Base-by-base conservation (phyloP, 2,797 vertebrate genomes). In the Pteropus rufus region DNA sequence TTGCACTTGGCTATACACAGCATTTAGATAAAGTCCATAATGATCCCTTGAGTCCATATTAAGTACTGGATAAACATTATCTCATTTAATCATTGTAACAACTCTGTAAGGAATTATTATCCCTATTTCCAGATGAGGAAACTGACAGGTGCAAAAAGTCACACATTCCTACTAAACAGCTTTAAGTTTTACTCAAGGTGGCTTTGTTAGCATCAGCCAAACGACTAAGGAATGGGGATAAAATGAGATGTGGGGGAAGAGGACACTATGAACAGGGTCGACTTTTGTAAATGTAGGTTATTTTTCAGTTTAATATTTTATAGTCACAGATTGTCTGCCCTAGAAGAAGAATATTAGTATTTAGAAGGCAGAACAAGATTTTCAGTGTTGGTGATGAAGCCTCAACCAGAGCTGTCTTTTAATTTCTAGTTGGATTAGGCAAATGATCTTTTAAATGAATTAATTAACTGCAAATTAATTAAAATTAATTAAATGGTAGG, bases 391-490 rank as follows among this genome's bases (percentile, higher is more conserved):
- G 16, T 14, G 56, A 88, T 7, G n/a, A 67, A 94, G 16, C n/a
- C 23, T 85, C 72, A 31, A 52, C 41, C 34, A 80, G 82, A 69
- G n/a, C 65, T 65, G 19, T 46, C 49, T 97, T 85, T 91, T 86
- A 79, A 82, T 75, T 93, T 76, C 49, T 56, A 85, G 29, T 39
- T 34, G 56, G 67, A 85, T 29, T 62, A 85, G 46, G 26, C 21
- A 85, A 80, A 58, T 9, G 16, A n/a, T 73, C 58, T 92, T 89
- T 95, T 46, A 85, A 81, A 95, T 76, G 41, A 91, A 84, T 88
- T 23, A 62, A 85, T 87, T 67, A 94, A 76, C n/a, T 95, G 52
- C n/a, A 87, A 79, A 92, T 96, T 96, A 96, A 93, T 96, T 96
- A 96, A 86, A 95, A 44, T 69, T 82, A 97, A 95, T 96, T 96